phyloP scores from a whole-genome alignment of 2,888 invertebrate genomes.

The Strigamia crassipes region DNA sequence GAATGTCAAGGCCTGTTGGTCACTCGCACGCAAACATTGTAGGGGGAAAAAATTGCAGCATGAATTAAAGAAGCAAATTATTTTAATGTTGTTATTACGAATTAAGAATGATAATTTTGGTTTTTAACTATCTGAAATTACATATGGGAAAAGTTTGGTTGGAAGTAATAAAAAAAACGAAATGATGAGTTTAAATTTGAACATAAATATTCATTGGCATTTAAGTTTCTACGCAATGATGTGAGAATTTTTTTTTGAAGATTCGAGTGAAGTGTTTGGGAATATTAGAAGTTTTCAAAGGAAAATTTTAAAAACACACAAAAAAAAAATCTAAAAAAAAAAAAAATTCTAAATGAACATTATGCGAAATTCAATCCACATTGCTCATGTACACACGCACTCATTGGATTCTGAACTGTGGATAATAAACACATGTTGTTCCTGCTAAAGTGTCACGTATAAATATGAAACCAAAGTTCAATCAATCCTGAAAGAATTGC shows the following conservation, averaged over 20 bases:
- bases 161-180: background rate
- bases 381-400: background rate
- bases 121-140: background rate
- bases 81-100: slow-evolving; percentile 17
- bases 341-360: background rate
- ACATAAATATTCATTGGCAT: background rate
- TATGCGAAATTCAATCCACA: slow-evolving; percentile 3
- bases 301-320: background rate
- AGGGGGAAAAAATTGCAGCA: background rate
- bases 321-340: no score
- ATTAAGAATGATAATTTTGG: slow-evolving; percentile 12
- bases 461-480: background rate
- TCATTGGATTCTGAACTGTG: background rate
- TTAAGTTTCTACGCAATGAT: background rate
- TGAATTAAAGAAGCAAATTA: slow-evolving; percentile 1
- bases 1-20: slow-evolving; percentile 16
- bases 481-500: background rate
- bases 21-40: background rate
- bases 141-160: background rate
- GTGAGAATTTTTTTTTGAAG: background rate
- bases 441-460: background rate
- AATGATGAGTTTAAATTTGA: background rate
- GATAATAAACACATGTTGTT: slow-evolving; percentile 3
- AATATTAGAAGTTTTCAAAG: background rate
- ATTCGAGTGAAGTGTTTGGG: background rate